A percentile compares a stretch with the other conserved stretches of the same genome.
Evolutionary conservation across 2,797 vertebrate genomes (phyloP).

Genomic region (Hephaestus fuliginosus): DNA sequence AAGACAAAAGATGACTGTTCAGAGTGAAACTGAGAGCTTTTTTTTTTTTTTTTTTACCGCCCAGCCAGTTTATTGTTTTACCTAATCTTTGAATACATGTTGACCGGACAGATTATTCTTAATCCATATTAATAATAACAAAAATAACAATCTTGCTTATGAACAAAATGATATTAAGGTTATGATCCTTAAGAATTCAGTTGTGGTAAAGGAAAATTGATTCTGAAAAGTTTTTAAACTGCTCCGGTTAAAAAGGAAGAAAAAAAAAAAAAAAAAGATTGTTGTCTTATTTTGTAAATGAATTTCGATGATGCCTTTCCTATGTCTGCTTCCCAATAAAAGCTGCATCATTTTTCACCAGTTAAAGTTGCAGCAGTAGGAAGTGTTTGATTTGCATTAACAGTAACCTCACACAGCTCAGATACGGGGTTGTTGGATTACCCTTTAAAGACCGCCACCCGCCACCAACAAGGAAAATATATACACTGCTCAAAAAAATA

Average conservation of each 20-base stretch:
- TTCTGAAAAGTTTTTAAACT: background rate
- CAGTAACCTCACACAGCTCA: background rate
- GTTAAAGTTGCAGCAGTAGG: background rate
- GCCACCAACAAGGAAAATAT: background rate
- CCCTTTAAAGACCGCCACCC: background rate
- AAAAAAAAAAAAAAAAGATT: too few relatives aligned
- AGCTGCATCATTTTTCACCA: background rate
- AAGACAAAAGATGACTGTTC: background rate
- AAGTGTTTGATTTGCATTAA: background rate
- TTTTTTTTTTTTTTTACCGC: background rate
- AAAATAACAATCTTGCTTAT: background rate
- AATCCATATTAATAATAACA: background rate
- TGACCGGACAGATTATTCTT: conserved; percentile 6
- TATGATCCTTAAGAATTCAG: background rate
- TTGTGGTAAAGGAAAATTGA: background rate
- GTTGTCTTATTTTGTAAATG: background rate
- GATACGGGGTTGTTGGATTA: background rate
- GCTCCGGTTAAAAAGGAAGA: background rate
- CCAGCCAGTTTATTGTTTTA: background rate
- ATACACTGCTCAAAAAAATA: too few relatives aligned
- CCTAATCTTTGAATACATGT: background rate
- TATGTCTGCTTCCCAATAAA: background rate
- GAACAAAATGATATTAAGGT: background rate
- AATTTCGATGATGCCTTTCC: background rate
- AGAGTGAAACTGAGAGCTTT: background rate